phyloP scores from a whole-genome alignment of 2,888 invertebrate species.

The Ichneumoninae sp. region DNA sequence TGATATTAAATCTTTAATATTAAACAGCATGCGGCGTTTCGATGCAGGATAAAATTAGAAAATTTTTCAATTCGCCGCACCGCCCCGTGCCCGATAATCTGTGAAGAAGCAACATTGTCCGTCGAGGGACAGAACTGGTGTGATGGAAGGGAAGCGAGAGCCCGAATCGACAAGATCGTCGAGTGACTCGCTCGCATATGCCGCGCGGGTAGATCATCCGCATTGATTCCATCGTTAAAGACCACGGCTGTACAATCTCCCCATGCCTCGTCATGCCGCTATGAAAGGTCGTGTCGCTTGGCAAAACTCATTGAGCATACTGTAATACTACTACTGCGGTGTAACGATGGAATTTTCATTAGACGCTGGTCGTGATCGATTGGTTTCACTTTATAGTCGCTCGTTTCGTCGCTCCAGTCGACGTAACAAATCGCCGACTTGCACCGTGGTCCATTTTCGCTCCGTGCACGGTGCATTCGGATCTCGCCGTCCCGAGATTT shows the following conservation, averaged over 20 bases:
- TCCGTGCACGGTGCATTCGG: slow-evolving; percentile 15
- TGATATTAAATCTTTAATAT: not conserved
- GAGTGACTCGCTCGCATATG: slow-evolving; percentile 33
- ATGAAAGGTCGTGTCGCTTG: slow-evolving; percentile 64
- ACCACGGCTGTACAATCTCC: slow-evolving; percentile 64
- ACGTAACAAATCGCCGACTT: slow-evolving; percentile 27
- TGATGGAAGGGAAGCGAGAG: slow-evolving; percentile 62
- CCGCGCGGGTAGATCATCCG: slow-evolving; percentile 59
- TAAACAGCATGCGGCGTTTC: not conserved
- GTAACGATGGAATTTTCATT: slow-evolving; percentile 62
- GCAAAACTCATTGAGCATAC: slow-evolving; percentile 63
- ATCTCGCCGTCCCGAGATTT: slow-evolving; percentile 36
- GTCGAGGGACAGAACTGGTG: slow-evolving; percentile 31
- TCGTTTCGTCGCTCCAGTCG: not conserved
- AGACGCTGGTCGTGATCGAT: slow-evolving; percentile 61
- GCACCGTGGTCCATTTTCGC: not conserved
- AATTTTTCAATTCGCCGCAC: not conserved
- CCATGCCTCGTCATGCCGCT: slow-evolving; percentile 50
- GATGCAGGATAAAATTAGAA: not conserved
- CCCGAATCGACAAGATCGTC: slow-evolving; percentile 56
- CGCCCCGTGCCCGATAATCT: not conserved
- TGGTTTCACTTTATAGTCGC: slow-evolving; percentile 39
- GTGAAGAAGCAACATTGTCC: not conserved
- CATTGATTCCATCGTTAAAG: slow-evolving; percentile 64
- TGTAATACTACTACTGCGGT: slow-evolving; percentile 49